Evolutionary conservation across 2,888 invertebrate genomes (phyloP).

Genomic region (Dynastes hyllus): DNA sequence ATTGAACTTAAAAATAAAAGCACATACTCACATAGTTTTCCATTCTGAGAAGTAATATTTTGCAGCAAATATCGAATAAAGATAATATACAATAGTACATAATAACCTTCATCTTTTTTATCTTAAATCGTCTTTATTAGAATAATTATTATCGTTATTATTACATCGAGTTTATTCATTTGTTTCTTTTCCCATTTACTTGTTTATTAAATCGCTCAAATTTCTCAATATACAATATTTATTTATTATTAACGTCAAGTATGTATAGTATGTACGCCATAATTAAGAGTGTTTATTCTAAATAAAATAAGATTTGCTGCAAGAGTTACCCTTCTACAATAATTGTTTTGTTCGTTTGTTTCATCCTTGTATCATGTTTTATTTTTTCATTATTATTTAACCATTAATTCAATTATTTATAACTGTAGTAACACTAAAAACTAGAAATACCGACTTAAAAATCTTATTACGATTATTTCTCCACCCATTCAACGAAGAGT

Average conservation of each 20-base stretch:
- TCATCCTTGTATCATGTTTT: not conserved
- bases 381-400: not conserved
- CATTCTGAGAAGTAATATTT: constrained; percentile 47
- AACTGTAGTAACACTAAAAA: constrained; percentile 45
- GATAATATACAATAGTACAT: constrained; percentile 16
- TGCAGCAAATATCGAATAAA: constrained; percentile 49
- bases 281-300: not conserved
- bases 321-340: constrained; percentile 35
- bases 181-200: not conserved
- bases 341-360: not conserved
- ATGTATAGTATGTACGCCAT: too few relatives aligned
- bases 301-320: constrained; percentile 48
- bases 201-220: not conserved
- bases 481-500: constrained; percentile 14
- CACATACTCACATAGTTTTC: constrained; percentile 57
- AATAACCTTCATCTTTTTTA: not conserved
- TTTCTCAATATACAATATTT: not conserved
- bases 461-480: constrained; percentile 23
- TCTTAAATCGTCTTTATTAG: not conserved
- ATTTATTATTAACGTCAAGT: too few relatives aligned
- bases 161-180: constrained; percentile 8
- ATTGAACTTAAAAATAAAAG: constrained; percentile 58
- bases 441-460: constrained; percentile 46
- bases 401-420: constrained; percentile 3
- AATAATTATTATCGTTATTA: constrained; percentile 10